Conservation (phyloP, 53 echinoderm and acorn worm species). For the Apostichopus leukothele region DNA sequence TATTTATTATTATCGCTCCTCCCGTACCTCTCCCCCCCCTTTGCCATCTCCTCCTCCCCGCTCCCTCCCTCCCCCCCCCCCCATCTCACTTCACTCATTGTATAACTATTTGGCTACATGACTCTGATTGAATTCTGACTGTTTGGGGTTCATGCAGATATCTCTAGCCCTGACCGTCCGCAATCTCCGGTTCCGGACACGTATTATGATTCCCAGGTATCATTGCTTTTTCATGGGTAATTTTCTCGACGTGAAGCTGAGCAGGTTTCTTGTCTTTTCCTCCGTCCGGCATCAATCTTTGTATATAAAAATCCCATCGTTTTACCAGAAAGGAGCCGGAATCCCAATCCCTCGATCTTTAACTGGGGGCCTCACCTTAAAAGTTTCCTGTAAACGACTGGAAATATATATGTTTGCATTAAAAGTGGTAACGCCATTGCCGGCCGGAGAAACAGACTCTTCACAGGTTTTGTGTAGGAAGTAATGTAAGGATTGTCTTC, state of each 20-base stretch:
- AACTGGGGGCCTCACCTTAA: slow-evolving; percentile 44
- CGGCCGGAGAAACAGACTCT: slow-evolving; percentile 9
- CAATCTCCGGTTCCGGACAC: no score
- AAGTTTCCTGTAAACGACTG: slow-evolving; percentile 46
- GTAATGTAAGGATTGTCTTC: slow-evolving; percentile 41
- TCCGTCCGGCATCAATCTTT: slow-evolving; percentile 36
- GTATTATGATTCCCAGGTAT: neutral
- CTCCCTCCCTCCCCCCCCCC: no score
- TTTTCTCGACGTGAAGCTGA: slow-evolving; percentile 23
- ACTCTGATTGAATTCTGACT: neutral
- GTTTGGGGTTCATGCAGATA: neutral
- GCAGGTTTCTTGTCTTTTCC: neutral
- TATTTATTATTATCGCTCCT: no score
- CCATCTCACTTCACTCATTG: no score
- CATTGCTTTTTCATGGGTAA: slow-evolving; percentile 35
- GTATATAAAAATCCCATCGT: slow-evolving; percentile 39
- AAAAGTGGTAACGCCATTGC: slow-evolving; percentile 45
- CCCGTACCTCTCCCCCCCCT: no score
- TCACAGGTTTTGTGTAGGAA: slow-evolving; percentile 19
- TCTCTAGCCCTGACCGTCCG: no score
- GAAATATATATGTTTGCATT: slow-evolving; percentile 47
- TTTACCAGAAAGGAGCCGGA: slow-evolving; percentile 19
- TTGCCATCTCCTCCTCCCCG: no score
- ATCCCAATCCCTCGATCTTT: slow-evolving; percentile 35
- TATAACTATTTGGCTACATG: no score